Evolutionary conservation across 2,113 vertebrate genomes (phyloP).

Genomic region (Lepidothrix coronata): DNA sequence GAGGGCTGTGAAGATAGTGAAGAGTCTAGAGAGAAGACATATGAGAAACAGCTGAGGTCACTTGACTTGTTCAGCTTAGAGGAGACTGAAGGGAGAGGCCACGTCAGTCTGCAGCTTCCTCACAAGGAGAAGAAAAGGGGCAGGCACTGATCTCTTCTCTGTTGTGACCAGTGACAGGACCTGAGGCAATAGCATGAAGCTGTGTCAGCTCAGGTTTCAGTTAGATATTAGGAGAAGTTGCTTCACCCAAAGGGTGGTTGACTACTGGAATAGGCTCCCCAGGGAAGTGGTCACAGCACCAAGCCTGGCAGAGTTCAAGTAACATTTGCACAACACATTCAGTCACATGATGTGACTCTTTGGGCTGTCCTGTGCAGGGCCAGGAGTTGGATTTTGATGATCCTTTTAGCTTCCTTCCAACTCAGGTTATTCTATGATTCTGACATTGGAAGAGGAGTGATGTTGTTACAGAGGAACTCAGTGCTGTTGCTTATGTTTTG

Average conservation of each 20-base stretch:
- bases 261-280: neutral
- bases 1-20: fast-evolving
- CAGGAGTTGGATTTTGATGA: neutral
- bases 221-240: neutral
- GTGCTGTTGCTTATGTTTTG: neutral
- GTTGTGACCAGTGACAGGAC: neutral
- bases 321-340: neutral
- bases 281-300: neutral
- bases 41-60: neutral
- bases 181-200: neutral
- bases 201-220: neutral
- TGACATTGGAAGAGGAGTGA: neutral
- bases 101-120: neutral
- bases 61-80: neutral
- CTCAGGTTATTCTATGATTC: neutral
- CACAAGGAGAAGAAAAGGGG: neutral
- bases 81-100: neutral
- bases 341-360: neutral
- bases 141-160: neutral
- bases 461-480: neutral
- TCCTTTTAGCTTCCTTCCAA: neutral
- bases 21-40: neutral
- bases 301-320: neutral
- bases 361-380: too few species aligned
- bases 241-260: neutral